A percentile compares a stretch with the other conserved stretches of the same genome.
Evolutionary conservation across 1,140 invertebrate species (phyloP).

Genomic region (Rhagoletis zephyria): DNA sequence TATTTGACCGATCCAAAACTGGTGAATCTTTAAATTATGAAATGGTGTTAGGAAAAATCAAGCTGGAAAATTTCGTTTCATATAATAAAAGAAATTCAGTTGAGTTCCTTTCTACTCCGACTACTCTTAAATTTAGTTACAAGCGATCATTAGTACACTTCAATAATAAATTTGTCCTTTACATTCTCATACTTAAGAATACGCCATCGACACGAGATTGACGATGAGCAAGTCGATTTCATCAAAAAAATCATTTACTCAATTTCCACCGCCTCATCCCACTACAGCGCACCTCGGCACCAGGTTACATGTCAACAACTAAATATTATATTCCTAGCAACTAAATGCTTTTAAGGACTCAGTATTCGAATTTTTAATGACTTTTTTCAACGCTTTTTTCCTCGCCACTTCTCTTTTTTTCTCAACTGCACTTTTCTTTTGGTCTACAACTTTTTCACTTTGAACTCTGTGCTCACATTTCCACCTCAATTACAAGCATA

Average conservation of each 20-base stretch:
- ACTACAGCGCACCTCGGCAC: neutral
- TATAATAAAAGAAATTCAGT: too few relatives aligned
- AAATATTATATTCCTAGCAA: neutral
- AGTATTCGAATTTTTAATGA: conserved; percentile 24
- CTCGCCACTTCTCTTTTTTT: neutral
- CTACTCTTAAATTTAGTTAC: too few relatives aligned
- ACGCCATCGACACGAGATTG: neutral
- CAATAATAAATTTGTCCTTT: neutral
- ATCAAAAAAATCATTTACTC: neutral
- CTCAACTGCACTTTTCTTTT: too few relatives aligned
- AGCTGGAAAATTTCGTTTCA: too few relatives aligned
- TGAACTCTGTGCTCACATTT: conserved; percentile 20
- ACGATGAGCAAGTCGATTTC: neutral
- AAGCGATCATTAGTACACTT: neutral
- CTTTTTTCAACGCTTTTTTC: neutral
- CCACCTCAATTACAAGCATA: conserved; percentile 17
- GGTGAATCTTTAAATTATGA: too few relatives aligned
- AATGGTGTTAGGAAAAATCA: too few relatives aligned
- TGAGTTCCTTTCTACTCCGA: too few relatives aligned
- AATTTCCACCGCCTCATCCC: too few relatives aligned
- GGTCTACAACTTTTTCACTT: neutral
- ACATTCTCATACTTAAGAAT: neutral
- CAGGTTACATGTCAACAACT: neutral
- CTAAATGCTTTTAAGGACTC: conserved; percentile 24
- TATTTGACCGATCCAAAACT: too few relatives aligned